phyloP scores from a whole-genome alignment of 2,113 vertebrate species.

The Muntiacus reevesi region DNA sequence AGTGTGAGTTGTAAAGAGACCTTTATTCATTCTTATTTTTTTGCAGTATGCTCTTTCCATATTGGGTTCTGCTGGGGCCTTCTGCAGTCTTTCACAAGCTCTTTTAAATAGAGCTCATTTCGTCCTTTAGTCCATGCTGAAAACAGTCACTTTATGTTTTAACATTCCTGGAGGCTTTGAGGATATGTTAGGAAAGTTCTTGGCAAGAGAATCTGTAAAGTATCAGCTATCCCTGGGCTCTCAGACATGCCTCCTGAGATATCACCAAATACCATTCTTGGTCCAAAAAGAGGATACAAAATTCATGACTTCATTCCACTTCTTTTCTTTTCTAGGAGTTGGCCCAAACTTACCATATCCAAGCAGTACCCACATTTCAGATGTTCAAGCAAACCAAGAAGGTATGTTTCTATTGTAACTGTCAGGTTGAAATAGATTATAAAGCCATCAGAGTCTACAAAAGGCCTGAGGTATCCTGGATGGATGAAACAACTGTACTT shows the following conservation, averaged over 20 bases:
- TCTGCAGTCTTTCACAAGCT: background rate
- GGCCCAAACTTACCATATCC: constrained; percentile 34
- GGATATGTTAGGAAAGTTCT: background rate
- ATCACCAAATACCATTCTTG: background rate
- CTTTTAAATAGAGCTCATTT: background rate
- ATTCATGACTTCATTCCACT: background rate
- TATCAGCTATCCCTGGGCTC: background rate
- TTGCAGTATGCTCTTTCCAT: background rate
- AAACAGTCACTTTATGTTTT: background rate
- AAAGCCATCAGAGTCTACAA: background rate
- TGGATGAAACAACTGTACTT: constrained; percentile 5
- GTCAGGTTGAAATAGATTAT: background rate
- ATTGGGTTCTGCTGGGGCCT: too few species aligned
- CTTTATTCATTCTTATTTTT: background rate
- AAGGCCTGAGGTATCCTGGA: background rate
- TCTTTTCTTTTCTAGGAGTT: constrained; percentile 62
- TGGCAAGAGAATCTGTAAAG: background rate
- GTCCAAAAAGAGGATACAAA: background rate
- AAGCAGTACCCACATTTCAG: constrained; percentile 64
- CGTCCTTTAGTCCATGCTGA: background rate
- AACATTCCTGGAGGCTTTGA: background rate
- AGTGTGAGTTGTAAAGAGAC: background rate
- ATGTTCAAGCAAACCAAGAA: constrained; percentile 62
- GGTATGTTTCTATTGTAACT: constrained; percentile 61
- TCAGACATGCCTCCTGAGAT: background rate